Evolutionary conservation across 2,888 invertebrate species (phyloP).

Genomic region (Hydropsyche betteni): DNA sequence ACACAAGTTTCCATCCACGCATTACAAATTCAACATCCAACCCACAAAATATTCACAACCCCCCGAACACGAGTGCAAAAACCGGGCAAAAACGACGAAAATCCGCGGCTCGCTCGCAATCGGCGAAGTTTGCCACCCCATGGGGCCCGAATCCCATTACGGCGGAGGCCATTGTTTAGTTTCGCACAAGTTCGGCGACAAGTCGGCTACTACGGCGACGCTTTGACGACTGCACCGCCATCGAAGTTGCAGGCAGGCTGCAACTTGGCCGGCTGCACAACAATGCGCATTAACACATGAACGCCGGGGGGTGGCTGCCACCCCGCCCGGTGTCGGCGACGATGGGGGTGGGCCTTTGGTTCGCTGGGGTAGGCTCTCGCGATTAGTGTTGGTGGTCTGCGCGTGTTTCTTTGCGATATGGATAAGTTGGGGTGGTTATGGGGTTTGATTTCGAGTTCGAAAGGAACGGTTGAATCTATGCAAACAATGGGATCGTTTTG

Average conservation of each 20-base stretch:
- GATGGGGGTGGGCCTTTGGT: neutral
- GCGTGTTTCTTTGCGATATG: constrained; percentile 24
- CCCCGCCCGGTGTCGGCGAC: neutral
- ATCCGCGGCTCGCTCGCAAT: no score
- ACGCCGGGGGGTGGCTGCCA: no score
- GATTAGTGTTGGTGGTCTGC: neutral
- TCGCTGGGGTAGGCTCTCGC: neutral
- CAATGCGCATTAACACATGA: constrained; percentile 23
- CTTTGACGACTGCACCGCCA: constrained; percentile 12
- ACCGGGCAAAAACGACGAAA: no score
- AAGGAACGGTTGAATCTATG: no score
- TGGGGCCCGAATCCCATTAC: neutral
- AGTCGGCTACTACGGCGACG: neutral
- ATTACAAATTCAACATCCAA: no score
- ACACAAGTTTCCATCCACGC: no score
- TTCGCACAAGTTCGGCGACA: constrained; percentile 9
- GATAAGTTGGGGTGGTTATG: no score
- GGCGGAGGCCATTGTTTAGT: constrained; percentile 22
- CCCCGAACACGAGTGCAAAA: no score
- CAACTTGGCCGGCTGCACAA: constrained; percentile 20
- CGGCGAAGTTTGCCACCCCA: no score
- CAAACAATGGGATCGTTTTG: no score
- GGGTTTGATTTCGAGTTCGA: no score
- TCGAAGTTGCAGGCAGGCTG: constrained; percentile 8
- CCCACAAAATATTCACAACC: no score